Evolutionary conservation across 2,113 vertebrate genomes (phyloP), one percentile per base, ranked within the genome.

Genomic region (Turdus rufiventris): DNA sequence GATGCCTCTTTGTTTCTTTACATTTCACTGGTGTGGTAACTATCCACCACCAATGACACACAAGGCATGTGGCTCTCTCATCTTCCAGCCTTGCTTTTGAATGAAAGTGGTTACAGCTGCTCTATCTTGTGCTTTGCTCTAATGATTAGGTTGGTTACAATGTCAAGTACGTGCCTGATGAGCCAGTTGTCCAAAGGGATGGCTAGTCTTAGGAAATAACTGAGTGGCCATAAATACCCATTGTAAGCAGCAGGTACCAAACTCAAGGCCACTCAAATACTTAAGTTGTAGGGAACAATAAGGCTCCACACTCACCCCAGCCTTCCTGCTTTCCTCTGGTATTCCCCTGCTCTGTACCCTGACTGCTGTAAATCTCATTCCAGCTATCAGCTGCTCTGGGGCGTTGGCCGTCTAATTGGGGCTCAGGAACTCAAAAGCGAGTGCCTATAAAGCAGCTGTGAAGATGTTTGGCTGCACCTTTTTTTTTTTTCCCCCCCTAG

Each of bases 61-160:
- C 0, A 0, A 80, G 29, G 67, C 67, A 9, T 9, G 23, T 0
- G 14, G 54, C 62, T 62, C 25, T n/a, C 36, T 83, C 54, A 14
- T 68, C 54, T 62, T 79, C 79, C 23, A 74, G 54, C 54, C 18
- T 75, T 88, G 80, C 42, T 73, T 91, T 91, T 53, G 54, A 82
- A 66, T 48, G 19, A 19, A 73, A 72, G 71, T 45, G 58, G 23
- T 83, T 88, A 57, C 53, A 58, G 67, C 63, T 79, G 36, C 38
- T 40, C 14, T 65, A 5, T 26, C 74, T 50, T 74, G 40, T 70
- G 42, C 67, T 45, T 83, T 66, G 42, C 38, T 51, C 7, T 62
- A 38, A 28, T 21, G 62, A 73, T 73, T 58, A 51, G 5, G 6
- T 31, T 90, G 61, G 57, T 85, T 72, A 53, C 40, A 12, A 47